phyloP scores from a whole-genome alignment of 2,113 vertebrate genomes.

The Illadopsis cleaveri region DNA sequence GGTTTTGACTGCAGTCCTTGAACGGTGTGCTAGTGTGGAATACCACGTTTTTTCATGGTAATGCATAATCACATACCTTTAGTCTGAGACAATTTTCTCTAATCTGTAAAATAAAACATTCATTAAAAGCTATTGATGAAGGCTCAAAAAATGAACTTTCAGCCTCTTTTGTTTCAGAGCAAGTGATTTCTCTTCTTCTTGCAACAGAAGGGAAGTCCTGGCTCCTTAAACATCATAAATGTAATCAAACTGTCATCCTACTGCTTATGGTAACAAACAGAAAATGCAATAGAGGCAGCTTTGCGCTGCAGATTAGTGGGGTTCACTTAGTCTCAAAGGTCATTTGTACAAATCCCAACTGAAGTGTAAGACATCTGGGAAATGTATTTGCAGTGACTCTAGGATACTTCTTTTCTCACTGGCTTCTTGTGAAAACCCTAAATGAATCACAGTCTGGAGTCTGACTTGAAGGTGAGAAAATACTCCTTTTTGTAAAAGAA shows the following conservation, averaged over 20 bases:
- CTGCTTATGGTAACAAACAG: slow-evolving; percentile 22
- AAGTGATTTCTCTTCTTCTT: neutral
- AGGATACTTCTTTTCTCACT: neutral
- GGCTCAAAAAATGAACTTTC: neutral
- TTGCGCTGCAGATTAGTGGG: neutral
- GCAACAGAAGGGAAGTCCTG: neutral
- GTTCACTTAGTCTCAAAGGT: neutral
- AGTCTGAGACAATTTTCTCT: slow-evolving; percentile 30
- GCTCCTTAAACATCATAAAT: neutral
- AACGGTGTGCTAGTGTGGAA: neutral
- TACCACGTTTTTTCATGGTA: neutral
- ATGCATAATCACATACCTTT: neutral
- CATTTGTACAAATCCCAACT: neutral
- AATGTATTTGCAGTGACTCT: neutral
- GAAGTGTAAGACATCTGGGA: neutral
- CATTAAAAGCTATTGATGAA: neutral
- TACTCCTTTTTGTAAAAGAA: neutral
- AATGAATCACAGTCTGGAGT: neutral
- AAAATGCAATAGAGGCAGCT: neutral
- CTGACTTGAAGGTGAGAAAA: neutral
- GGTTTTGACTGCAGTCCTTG: neutral
- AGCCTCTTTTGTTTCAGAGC: neutral
- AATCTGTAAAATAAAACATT: slow-evolving; percentile 5
- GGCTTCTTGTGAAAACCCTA: neutral
- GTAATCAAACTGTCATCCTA: slow-evolving; percentile 39